phyloP scores from a whole-genome alignment of 2,797 vertebrate genomes.

The Scyliorhinus canicula region DNA sequence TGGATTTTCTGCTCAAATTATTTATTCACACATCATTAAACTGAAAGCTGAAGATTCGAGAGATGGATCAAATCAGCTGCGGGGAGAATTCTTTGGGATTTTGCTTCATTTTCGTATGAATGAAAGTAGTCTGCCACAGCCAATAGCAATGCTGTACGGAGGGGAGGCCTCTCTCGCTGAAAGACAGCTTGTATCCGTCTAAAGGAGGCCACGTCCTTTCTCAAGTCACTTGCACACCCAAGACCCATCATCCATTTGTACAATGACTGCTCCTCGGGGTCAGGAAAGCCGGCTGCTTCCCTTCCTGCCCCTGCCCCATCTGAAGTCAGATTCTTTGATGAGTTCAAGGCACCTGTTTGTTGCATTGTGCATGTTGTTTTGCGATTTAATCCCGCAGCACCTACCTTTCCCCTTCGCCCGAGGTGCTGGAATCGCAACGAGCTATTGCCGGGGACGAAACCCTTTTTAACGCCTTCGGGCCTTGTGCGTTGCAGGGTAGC shows the following conservation, averaged over 20 bases:
- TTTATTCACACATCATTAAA: background rate
- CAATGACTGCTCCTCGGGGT: background rate
- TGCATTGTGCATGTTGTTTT: background rate
- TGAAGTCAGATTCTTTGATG: background rate
- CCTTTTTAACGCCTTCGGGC: background rate
- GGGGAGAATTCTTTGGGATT: background rate
- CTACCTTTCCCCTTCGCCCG: slow-evolving; percentile 36
- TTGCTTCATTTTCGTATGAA: background rate
- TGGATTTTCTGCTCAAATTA: background rate
- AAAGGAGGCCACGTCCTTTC: background rate
- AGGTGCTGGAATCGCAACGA: background rate
- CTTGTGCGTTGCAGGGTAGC: slow-evolving; percentile 65
- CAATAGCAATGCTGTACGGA: too few relatives aligned
- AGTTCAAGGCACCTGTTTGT: background rate
- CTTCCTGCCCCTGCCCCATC: too few relatives aligned
- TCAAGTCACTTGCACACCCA: background rate
- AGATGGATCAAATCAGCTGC: background rate
- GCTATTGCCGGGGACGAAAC: background rate
- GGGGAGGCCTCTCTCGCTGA: background rate
- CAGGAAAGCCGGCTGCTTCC: background rate
- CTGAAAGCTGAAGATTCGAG: background rate
- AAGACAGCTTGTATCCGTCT: background rate
- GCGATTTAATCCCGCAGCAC: background rate
- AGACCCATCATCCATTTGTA: background rate
- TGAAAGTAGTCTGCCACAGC: too few relatives aligned